phyloP scores from a whole-genome alignment of 2,888 invertebrate genomes.

The Tricholauxania praeusta region DNA sequence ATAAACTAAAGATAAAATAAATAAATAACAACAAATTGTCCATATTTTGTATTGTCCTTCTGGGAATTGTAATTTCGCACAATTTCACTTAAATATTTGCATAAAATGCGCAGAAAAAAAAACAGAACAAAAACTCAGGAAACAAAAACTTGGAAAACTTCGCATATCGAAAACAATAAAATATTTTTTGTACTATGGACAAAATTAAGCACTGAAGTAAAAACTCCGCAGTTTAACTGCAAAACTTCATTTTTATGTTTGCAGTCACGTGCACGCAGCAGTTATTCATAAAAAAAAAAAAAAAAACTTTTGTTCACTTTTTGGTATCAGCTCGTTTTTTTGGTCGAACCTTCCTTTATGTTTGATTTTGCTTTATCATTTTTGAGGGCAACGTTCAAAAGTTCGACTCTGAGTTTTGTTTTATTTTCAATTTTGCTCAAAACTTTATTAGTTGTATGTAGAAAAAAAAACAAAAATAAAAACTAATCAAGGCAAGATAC shows the following conservation, averaged over 20 bases:
- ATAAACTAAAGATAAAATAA: constrained; percentile 10
- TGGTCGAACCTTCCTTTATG: not conserved
- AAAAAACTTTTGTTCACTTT: constrained; percentile 44
- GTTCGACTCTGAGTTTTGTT: constrained; percentile 7
- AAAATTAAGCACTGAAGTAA: constrained; percentile 17
- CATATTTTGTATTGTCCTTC: constrained; percentile 21
- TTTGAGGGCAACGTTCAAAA: constrained; percentile 13
- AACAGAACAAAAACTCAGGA: constrained; percentile 21
- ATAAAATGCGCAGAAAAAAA: constrained; percentile 10
- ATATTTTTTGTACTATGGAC: constrained; percentile 1
- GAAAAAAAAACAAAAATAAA: no score
- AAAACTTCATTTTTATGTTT: constrained; percentile 44
- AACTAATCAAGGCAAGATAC: no score
- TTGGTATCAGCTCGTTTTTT: constrained; percentile 8
- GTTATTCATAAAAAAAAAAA: constrained; percentile 48
- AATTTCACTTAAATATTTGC: not conserved
- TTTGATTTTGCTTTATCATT: not conserved
- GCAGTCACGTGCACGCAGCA: constrained; percentile 53
- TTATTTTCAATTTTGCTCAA: constrained; percentile 10
- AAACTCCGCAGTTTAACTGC: constrained; percentile 22
- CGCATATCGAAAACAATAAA: constrained; percentile 38
- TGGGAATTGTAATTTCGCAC: constrained; percentile 8
- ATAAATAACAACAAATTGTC: constrained; percentile 28
- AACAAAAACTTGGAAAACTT: constrained; percentile 28
- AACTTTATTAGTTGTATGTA: not conserved